phyloP scores from a whole-genome alignment of 2,888 invertebrate genomes.

The Tinea trinotella region DNA sequence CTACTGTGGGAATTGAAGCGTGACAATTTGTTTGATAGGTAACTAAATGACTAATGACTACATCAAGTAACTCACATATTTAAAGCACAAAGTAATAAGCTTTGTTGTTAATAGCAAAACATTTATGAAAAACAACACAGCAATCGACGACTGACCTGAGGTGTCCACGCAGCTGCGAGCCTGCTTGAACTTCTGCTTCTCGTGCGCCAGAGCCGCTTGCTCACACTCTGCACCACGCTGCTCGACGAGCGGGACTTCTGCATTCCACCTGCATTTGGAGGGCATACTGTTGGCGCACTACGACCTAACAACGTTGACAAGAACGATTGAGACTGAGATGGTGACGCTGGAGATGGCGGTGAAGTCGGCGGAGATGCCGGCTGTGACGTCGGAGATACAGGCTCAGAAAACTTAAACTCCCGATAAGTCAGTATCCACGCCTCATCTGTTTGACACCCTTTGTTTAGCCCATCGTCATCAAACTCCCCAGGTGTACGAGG shows the following conservation, averaged over 20 bases:
- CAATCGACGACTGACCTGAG: conserved; percentile 78
- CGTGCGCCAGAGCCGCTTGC: conserved; percentile 88
- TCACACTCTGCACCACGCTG: conserved; percentile 88
- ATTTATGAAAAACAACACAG: background rate
- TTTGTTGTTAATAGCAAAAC: background rate
- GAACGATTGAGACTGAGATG: conserved; percentile 62
- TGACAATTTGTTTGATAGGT: too few relatives aligned
- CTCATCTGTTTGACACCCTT: conserved; percentile 84
- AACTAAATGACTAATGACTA: too few relatives aligned
- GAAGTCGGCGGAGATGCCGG: conserved; percentile 66
- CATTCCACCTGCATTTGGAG: conserved; percentile 77
- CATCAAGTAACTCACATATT: too few relatives aligned
- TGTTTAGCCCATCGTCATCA: conserved; percentile 83
- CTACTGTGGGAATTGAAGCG: too few relatives aligned
- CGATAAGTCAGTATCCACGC: conserved; percentile 77
- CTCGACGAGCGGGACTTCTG: conserved; percentile 93
- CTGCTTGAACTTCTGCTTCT: conserved; percentile 87
- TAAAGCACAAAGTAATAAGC: too few relatives aligned
- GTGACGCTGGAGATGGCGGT: conserved; percentile 47
- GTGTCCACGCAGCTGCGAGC: conserved; percentile 81
- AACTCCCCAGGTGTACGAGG: conserved; percentile 83
- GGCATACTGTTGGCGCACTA: conserved; percentile 42
- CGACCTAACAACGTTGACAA: conserved; percentile 51
- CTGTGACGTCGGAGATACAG: conserved; percentile 63
- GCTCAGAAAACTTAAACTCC: conserved; percentile 49